Evolutionary conservation across 1,140 invertebrate species (phyloP).

Genomic region (Anadara kagoshimensis): DNA sequence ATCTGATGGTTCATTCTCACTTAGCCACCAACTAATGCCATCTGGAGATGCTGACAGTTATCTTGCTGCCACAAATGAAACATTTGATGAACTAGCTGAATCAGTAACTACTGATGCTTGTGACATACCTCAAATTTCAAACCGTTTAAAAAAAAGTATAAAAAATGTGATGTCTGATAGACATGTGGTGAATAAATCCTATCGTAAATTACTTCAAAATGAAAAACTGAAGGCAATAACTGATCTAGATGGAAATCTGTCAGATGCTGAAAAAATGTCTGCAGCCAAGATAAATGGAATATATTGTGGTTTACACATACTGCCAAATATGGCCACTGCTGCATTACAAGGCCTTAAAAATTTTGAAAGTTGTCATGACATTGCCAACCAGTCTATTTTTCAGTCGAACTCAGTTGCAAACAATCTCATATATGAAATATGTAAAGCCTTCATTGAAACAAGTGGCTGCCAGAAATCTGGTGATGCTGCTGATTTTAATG

Average conservation of each 20-base stretch:
- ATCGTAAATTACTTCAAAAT: not conserved
- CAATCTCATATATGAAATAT: constrained; percentile 4
- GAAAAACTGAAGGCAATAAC: not conserved
- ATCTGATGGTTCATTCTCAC: not conserved
- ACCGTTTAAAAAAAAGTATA: not conserved
- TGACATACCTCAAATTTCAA: too few relatives aligned
- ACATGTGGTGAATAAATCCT: constrained; percentile 8
- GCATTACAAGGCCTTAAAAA: not conserved
- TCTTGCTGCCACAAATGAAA: not conserved
- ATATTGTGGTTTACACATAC: constrained; percentile 3
- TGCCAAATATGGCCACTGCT: constrained; percentile 6
- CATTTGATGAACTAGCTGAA: constrained; percentile 2
- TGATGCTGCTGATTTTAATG: constrained; percentile 7
- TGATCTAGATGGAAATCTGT: not conserved
- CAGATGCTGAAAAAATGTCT: not conserved
- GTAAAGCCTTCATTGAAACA: constrained; percentile 7
- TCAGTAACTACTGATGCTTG: too few relatives aligned
- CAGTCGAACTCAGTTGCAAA: constrained; percentile 4
- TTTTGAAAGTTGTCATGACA: not conserved
- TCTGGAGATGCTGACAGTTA: constrained; percentile 4
- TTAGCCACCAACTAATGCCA: constrained; percentile 1
- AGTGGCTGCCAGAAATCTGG: constrained; percentile 10
- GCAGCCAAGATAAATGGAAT: not conserved
- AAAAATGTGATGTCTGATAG: constrained; percentile 4
- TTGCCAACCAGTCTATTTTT: not conserved